These are phyloP conservation scores for Triplophysa dalaica DNA, from an alignment of 2,113 vertebrate genomes.

Conservation along the genomic window DNA sequence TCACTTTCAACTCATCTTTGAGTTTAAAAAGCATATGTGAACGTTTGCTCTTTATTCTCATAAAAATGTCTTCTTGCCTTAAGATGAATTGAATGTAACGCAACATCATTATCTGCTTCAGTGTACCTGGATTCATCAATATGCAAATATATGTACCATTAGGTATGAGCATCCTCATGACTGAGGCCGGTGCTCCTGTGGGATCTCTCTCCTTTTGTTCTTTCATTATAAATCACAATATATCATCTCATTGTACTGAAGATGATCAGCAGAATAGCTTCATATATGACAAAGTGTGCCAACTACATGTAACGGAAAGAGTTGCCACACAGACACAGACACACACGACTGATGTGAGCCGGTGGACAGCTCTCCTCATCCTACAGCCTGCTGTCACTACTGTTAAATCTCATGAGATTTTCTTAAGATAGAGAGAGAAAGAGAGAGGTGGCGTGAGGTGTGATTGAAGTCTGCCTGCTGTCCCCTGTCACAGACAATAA, in stretches of 20 bases:
- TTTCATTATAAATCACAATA: conserved; percentile 16
- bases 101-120: no score
- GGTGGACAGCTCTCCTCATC: not conserved
- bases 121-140: no score
- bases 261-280: conserved; percentile 22
- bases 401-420: conserved; percentile 17
- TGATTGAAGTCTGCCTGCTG: conserved; percentile 38
- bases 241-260: conserved; percentile 10
- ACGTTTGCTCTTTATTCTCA: no score
- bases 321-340: not conserved
- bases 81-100: no score
- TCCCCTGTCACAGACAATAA: conserved; percentile 43
- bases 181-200: not conserved
- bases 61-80: no score
- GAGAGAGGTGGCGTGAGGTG: conserved; percentile 41
- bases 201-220: not conserved
- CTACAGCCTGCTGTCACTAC: not conserved
- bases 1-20: no score
- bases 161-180: no score
- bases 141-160: no score
- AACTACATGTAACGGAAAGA: conserved; percentile 14
- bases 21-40: no score
- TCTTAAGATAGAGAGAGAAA: not conserved
- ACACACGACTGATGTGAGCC: conserved; percentile 5
- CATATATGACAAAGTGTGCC: conserved; percentile 18